Evolutionary conservation across 1,140 invertebrate genomes (phyloP), one percentile per base, ranked within the genome.

Genomic region (Neodiprion fabricii): DNA sequence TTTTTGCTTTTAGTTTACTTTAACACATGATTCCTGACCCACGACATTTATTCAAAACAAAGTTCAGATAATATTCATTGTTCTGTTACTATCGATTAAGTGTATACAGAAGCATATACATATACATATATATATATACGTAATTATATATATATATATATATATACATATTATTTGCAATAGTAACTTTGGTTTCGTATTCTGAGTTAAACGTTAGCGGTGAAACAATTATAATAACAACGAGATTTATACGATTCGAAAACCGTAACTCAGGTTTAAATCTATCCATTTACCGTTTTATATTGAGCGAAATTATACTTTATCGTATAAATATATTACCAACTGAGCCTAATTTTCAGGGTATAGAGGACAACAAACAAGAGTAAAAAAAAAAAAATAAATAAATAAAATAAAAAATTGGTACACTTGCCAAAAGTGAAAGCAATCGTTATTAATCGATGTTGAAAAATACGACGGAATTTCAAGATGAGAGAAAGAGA

Each of bases 1-100:
- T 72, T 7, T 66, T 72, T 74, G 68, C n/a, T 53, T 74, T 74
- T 71, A n/a, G 23, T 53, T 48, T 28, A 3, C 40, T 70, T 11
- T 10, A 9, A 70, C 21, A 72, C 14, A 66, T 50, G 48, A 71
- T 48, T 48, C 17, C 17, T 71, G 40, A 17, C 9, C 48, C 21
- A 69, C 47, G 67, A 66, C 72, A 66, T 21, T 23, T 66, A 72
- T 72, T 61, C 48, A 40, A 17, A 21, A 21, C 28, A n/a, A 14
- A 72, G 61, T 14, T 72, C 48, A 72, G 23, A 53, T 71, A 17
- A 14, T 47, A n/a, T 61, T 61, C 53, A 61, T 61, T 12, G 53
- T 61, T 61, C 11, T 14, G n/a, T 61, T 40, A 40, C 28, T 61
- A 61, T 61, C 53, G 53, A 40, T 40, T 40, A 40, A 40, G 28